These are phyloP conservation scores for Bombyx mandarina DNA, from an alignment of 1,140 invertebrate species.

Conservation along the genomic window DNA sequence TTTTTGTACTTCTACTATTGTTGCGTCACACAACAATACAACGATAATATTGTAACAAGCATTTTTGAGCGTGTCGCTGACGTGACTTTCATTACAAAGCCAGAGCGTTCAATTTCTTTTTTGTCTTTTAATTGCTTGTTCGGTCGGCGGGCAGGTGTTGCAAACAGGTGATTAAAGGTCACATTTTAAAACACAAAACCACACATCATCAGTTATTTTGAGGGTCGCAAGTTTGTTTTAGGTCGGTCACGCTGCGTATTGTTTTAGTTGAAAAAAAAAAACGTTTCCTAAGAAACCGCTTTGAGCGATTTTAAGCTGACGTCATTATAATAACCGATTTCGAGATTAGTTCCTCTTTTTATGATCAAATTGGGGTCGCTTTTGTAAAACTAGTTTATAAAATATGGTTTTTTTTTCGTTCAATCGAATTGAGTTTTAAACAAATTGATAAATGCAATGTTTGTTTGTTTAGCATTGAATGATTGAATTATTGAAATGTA, in stretches of 20 bases:
- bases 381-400: too few species aligned
- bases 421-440: too few species aligned
- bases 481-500: too few species aligned
- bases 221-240: constrained; percentile 52
- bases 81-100: too few species aligned
- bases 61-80: too few species aligned
- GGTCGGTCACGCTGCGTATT: constrained; percentile 44
- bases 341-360: constrained; percentile 51
- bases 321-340: constrained; percentile 55
- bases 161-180: constrained; percentile 39
- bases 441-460: too few species aligned
- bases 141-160: constrained; percentile 47
- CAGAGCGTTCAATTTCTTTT: constrained; percentile 13
- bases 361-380: too few species aligned
- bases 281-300: constrained; percentile 14
- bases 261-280: constrained; percentile 34
- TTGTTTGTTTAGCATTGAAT: too few species aligned
- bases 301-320: constrained; percentile 51
- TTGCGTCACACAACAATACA: neutral
- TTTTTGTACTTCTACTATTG: too few species aligned
- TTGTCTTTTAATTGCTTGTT: constrained; percentile 22
- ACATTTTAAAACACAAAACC: constrained; percentile 27
- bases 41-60: neutral
- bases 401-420: too few species aligned
- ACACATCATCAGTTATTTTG: constrained; percentile 21